These are phyloP conservation scores for Oreochromis aureus DNA, from an alignment of 2,113 vertebrate species.

Conservation along the genomic window DNA sequence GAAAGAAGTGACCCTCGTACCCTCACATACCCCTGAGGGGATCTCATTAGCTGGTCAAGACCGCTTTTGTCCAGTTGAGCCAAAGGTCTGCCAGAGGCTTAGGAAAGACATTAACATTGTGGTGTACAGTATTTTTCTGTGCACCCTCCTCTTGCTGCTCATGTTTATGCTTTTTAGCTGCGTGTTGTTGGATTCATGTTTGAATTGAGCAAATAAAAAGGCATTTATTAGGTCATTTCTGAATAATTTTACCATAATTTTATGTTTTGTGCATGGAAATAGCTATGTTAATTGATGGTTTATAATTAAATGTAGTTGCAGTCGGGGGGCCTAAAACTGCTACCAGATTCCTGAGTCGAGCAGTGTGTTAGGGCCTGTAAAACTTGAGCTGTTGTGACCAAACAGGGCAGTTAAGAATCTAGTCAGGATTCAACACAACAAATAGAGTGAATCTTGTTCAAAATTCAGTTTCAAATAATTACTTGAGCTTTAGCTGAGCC, in stretches of 20 bases:
- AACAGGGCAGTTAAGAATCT: background rate
- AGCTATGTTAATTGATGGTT: background rate
- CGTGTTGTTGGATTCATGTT: background rate
- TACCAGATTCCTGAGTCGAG: background rate
- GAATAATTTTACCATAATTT: background rate
- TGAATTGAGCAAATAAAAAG: background rate
- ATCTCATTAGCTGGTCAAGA: conserved; percentile 3
- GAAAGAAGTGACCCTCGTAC: conserved; percentile 2
- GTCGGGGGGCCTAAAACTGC: background rate
- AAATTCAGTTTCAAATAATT: background rate
- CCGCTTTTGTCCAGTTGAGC: background rate
- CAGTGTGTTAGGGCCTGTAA: background rate
- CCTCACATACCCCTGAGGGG: background rate
- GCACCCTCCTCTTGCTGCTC: background rate
- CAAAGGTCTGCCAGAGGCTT: background rate
- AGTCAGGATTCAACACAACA: background rate
- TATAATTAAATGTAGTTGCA: background rate
- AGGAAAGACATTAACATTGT: background rate
- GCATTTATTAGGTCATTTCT: background rate
- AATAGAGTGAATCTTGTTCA: background rate
- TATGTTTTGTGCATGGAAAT: accelerated
- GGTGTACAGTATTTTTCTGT: background rate
- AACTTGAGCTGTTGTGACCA: background rate
- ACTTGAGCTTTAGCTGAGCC: background rate
- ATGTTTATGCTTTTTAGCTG: background rate